Conservation (phyloP, 2,888 invertebrate species). For the Ametastegia equiseti region DNA sequence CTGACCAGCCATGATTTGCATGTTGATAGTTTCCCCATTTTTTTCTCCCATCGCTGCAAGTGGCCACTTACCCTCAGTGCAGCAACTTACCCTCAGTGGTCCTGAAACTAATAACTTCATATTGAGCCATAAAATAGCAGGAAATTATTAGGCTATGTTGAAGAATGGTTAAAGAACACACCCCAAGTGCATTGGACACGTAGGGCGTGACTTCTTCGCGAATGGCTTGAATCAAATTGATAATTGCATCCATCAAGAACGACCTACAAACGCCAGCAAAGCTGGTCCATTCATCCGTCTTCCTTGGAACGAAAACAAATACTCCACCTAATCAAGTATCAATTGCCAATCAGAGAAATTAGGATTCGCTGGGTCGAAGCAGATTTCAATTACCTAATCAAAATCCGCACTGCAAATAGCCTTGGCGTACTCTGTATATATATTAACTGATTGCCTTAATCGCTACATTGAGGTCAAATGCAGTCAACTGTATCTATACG, state of each 20-base stretch:
- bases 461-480: constrained; percentile 70
- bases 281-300: constrained; percentile 13
- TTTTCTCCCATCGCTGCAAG: constrained; percentile 63
- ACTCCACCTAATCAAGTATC: constrained; percentile 16
- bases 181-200: constrained; percentile 10
- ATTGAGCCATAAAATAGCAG: too few relatives aligned
- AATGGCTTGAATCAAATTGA: not conserved
- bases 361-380: constrained; percentile 33
- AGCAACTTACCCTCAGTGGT: not conserved
- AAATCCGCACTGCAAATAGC: constrained; percentile 32
- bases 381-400: constrained; percentile 44
- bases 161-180: not conserved
- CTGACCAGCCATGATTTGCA: constrained; percentile 64
- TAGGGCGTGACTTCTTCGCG: constrained; percentile 3
- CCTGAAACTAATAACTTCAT: too few relatives aligned
- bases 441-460: constrained; percentile 68
- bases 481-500: constrained; percentile 62
- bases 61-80: not conserved
- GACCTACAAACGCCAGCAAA: not conserved
- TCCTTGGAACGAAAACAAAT: constrained; percentile 15
- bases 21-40: constrained; percentile 65
- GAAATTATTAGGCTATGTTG: too few relatives aligned
- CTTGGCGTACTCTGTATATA: constrained; percentile 52
- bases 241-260: constrained; percentile 1
- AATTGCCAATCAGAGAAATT: constrained; percentile 39